Evolutionary conservation across 2,888 invertebrate genomes (phyloP).

Genomic region (Acleris holmiana): DNA sequence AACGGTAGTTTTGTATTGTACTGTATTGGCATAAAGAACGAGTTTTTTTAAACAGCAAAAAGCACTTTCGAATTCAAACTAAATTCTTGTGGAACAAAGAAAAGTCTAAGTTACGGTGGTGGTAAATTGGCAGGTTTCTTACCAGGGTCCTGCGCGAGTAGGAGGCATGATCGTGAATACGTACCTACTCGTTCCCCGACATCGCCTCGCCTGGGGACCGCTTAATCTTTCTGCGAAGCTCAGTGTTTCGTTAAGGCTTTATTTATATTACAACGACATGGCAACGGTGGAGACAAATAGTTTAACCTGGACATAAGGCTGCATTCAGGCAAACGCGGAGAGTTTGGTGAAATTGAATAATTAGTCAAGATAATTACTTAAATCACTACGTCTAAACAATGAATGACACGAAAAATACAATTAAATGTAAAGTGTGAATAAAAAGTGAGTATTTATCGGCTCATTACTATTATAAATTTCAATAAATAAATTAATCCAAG

Average conservation of each 20-base stretch:
- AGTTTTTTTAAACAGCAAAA: slow-evolving; percentile 37
- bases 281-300: slow-evolving; percentile 26
- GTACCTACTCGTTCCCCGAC: neutral
- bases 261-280: slow-evolving; percentile 37
- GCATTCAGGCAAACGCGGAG: neutral
- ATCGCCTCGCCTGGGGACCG: slow-evolving; percentile 29
- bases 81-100: slow-evolving; percentile 26
- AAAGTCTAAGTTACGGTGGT: slow-evolving; percentile 32
- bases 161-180: slow-evolving; percentile 19
- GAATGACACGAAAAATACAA: too few relatives aligned
- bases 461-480: too few relatives aligned
- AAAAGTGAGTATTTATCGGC: too few relatives aligned
- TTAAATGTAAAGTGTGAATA: too few relatives aligned
- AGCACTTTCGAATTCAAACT: slow-evolving; percentile 32
- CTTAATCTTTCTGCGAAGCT: slow-evolving; percentile 38
- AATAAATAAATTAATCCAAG: too few relatives aligned
- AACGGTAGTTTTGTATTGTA: slow-evolving; percentile 12
- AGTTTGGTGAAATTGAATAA: neutral
- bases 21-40: slow-evolving; percentile 32
- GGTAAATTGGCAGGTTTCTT: slow-evolving; percentile 37
- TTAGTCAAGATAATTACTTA: neutral
- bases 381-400: neutral
- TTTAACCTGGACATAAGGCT: slow-evolving; percentile 31
- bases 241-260: slow-evolving; percentile 37
- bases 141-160: neutral